Percentiles rank a stretch among this genome's conserved stretches.
Evolutionary conservation across 2,888 invertebrate species (phyloP).

Genomic region (Cosmorhoe ocellata): DNA sequence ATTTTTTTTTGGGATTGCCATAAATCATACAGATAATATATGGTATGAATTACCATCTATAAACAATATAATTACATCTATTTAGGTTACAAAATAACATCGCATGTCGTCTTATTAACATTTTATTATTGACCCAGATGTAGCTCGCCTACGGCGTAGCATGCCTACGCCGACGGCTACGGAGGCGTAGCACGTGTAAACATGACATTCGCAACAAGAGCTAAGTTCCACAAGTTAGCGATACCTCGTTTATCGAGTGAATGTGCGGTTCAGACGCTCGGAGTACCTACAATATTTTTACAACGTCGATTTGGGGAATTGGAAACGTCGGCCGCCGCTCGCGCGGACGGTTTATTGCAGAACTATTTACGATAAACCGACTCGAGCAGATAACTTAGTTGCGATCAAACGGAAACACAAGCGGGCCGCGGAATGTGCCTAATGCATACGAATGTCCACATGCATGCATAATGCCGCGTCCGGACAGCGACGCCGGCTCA

Average conservation of each 20-base stretch:
- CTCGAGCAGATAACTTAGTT: conserved; percentile 7
- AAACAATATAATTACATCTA: too few species aligned
- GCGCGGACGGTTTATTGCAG: conserved; percentile 27
- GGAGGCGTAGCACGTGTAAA: conserved; percentile 1
- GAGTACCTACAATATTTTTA: conserved; percentile 35
- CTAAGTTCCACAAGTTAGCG: too few species aligned
- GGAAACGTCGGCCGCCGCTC: conserved; percentile 28
- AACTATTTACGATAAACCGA: conserved; percentile 30
- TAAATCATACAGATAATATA: too few species aligned
- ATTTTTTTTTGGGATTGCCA: too few species aligned
- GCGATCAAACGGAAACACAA: conserved; percentile 19
- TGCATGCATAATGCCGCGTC: neutral
- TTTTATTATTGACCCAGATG: too few species aligned
- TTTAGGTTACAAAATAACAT: too few species aligned
- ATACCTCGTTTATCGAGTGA: conserved; percentile 9
- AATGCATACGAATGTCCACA: conserved; percentile 15
- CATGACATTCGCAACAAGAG: neutral
- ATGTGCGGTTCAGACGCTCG: conserved; percentile 20
- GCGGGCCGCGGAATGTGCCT: conserved; percentile 2
- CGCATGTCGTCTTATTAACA: too few species aligned
- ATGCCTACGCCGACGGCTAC: neutral
- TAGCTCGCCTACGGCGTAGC: neutral
- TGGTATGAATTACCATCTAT: too few species aligned
- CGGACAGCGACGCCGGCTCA: too few species aligned
- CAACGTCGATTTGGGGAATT: conserved; percentile 31